A percentile compares a stretch with the other conserved stretches of the same genome.
Evolutionary conservation across 2,888 invertebrate genomes (phyloP).

Genomic region (Metopia argyrocephala): DNA sequence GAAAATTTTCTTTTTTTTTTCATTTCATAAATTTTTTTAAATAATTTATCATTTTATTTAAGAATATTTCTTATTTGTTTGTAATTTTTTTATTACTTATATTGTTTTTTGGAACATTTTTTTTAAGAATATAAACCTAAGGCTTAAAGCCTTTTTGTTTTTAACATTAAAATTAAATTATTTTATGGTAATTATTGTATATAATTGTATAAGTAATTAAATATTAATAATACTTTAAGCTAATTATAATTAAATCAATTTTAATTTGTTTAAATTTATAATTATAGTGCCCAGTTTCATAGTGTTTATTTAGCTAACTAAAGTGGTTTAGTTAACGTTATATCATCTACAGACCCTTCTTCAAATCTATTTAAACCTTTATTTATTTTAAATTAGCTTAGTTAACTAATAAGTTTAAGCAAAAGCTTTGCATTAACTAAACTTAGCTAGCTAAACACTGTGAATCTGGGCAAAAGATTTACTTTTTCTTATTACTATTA

Average conservation of each 20-base stretch:
- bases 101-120: slow-evolving; percentile 41
- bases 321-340: no score
- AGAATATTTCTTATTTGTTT: slow-evolving; percentile 26
- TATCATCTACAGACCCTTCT: no score
- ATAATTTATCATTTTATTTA: slow-evolving; percentile 60
- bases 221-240: slow-evolving; percentile 63
- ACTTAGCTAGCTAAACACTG: no score
- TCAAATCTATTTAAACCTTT: no score
- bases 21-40: slow-evolving; percentile 23
- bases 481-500: no score
- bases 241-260: slow-evolving; percentile 55
- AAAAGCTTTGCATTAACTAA: no score
- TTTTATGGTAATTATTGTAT: not conserved
- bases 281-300: not conserved
- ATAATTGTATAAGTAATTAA: slow-evolving; percentile 42
- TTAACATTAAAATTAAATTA: slow-evolving; percentile 39
- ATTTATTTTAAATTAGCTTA: no score
- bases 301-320: no score
- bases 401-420: no score
- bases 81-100: slow-evolving; percentile 10
- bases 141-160: slow-evolving; percentile 55
- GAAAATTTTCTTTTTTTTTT: slow-evolving; percentile 20
- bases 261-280: slow-evolving; percentile 7
- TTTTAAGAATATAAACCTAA: slow-evolving; percentile 50
- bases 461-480: no score